Base-by-base conservation (phyloP, 1,140 invertebrate genomes). In the Pogonognathellus flavescens region DNA sequence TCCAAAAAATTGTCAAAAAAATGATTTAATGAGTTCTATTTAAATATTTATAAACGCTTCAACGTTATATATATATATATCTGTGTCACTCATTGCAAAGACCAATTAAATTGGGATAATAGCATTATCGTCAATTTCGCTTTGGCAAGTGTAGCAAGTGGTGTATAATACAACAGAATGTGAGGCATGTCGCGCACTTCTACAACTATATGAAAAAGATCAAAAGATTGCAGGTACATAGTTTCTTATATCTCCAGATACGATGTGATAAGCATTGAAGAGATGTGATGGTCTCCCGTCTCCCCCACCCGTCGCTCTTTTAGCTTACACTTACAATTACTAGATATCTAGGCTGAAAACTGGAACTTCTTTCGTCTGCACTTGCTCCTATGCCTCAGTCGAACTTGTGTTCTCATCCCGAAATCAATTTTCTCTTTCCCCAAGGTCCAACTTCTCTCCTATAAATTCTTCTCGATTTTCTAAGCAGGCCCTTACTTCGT, bases 361-460 rank as follows among this genome's bases (percentile, higher is more conserved):
- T 76, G 66, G 60, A 18, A 70, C 50, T 25, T 84, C 70, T 84
- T 84, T 76, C 83, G n/a, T 50, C 49, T 82, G 84, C 76, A 85
- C 76, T 85, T 82, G 84, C 84, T 82, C 84, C 55, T 85, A 76
- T 60, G 18, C 16, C 84, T 85, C 84, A 85, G 84, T 85, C 50
- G 76, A 85, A 82, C 41, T 59, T 85, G 22, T 82, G 84, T 85
- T 81, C 57, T 82, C 84, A 55, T 31, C 76, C 80, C 59, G 80
- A 82, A 60, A 85, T 81, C 84, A 81, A 60, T 82, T 60, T 82
- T 82, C 53, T 25, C 50, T 31, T 82, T 25, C 80, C 57, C 80
- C 80, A 31, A 55, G 70, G 70, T 76, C 70, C 70, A 76, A 14
- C 70, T 31, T 76, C 13, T 11, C 31, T 50, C 18, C 41, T 76